Evolutionary conservation across 2,797 vertebrate genomes (phyloP).

Genomic region (Chelon labrosus): DNA sequence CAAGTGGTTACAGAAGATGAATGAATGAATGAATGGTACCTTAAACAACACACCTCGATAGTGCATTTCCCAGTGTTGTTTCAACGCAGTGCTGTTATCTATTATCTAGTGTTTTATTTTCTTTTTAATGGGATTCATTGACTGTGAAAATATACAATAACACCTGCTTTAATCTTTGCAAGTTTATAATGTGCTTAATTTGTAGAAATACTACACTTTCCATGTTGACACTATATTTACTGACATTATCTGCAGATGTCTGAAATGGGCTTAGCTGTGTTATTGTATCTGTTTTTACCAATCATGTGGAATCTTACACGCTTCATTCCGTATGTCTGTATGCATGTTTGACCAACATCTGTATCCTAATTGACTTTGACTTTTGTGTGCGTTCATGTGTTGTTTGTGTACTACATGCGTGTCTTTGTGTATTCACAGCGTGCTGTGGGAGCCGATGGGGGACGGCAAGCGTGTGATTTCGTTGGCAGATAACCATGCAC

Average conservation of each 20-base stretch:
- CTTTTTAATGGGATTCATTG: background rate
- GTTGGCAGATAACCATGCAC: slow-evolving; percentile 92
- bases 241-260: background rate
- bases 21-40: background rate
- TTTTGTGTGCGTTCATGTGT: slow-evolving; percentile 26
- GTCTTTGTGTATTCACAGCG: slow-evolving; percentile 81
- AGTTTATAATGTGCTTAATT: background rate
- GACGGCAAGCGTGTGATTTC: slow-evolving; percentile 94
- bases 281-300: slow-evolving; percentile 6
- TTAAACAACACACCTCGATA: background rate
- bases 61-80: background rate
- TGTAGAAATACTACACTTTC: background rate
- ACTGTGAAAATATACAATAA: background rate
- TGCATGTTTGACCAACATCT: slow-evolving; percentile 31
- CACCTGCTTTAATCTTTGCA: background rate
- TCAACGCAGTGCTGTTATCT: background rate
- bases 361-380: slow-evolving; percentile 36
- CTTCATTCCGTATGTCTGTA: background rate
- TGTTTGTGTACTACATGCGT: slow-evolving; percentile 25
- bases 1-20: too few species aligned
- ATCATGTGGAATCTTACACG: background rate
- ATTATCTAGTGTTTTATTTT: background rate
- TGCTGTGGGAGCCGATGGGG: slow-evolving; percentile 96
- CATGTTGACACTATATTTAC: background rate
- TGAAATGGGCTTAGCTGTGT: background rate